Evolutionary conservation across 1,140 invertebrate genomes (phyloP).

Genomic region (Trinorchestia longiramus): DNA sequence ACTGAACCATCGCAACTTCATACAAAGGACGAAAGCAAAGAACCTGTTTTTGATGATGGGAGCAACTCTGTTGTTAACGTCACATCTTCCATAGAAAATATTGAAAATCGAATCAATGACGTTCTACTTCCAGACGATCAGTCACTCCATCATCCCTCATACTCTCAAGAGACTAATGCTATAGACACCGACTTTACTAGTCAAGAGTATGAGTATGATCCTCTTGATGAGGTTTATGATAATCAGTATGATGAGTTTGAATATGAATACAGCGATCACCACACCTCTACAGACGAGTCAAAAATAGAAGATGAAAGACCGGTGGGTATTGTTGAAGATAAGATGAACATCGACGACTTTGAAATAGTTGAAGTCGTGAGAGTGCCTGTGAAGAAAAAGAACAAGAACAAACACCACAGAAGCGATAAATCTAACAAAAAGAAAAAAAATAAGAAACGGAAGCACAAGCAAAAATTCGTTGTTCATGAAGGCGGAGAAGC

Average conservation of each 20-base stretch:
- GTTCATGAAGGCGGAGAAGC: conserved; percentile 66
- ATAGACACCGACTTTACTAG: conserved; percentile 5
- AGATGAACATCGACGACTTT: conserved; percentile 64
- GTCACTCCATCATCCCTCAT: background rate
- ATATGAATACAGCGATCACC: conserved; percentile 41
- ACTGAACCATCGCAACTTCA: background rate
- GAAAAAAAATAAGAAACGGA: conserved; percentile 54
- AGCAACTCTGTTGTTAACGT: background rate
- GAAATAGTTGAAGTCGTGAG: conserved; percentile 62
- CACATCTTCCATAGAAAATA: background rate
- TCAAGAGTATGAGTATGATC: conserved; percentile 47
- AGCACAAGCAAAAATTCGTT: conserved; percentile 62
- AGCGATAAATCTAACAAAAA: background rate
- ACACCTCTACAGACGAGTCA: background rate
- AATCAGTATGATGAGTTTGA: conserved; percentile 33
- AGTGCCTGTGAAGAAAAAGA: conserved; percentile 10
- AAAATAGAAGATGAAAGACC: conserved; percentile 59
- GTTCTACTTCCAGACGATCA: background rate
- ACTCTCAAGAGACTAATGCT: background rate
- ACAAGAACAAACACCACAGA: background rate
- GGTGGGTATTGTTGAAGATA: conserved; percentile 66
- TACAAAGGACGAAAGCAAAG: background rate
- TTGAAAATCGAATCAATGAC: background rate
- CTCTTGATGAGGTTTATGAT: conserved; percentile 39
- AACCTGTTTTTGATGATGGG: background rate